Base-by-base conservation (phyloP, 2,888 invertebrate species). In the Caenorhabditis sp. region DNA sequence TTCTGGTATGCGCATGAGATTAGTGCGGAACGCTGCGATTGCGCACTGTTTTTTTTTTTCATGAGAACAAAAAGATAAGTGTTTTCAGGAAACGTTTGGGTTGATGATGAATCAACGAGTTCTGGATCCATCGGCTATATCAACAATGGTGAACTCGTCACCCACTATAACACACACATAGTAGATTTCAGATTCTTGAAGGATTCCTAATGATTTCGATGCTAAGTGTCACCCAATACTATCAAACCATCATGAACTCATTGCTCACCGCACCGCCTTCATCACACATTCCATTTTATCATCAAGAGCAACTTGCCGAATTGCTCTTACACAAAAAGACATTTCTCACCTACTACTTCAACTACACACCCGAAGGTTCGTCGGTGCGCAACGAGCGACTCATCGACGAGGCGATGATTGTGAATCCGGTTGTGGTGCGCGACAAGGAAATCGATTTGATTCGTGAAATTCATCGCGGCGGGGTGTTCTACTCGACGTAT, bases 181-280 rank as follows among this genome's bases (percentile, higher is more conserved):
- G n/a, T n/a, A n/a, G n/a, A n/a, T 64, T 57, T 65, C 58, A 70
- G 55, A 3, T 79, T 3, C 51, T 81, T 0, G 76, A 79, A 62
- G 77, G 64, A 10, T 70, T 72, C 55, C 57, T 80, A 50, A 72
- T 81, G 6, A 53, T 75, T 5, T 61, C 69, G 17, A 77, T 78
- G 72, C 67, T 80, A 68, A 68, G 73, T 21, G 64, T 81, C 17
- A 64, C 66, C 1, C 75, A 76, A 43, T 78, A 78, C 53, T 81
- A 78, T 57, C 79, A 80, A 50, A 75, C 81, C 12, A 67, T 76
- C 17, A 81, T 81, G 81, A 81, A 81, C 55, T 81, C 81, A 1
- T 74, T 78, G 12, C 53, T 81, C 8, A 79, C 80, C 6, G 79
- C 81, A 37, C 81, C 81, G 6, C 69, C 72, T 0, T 66, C 69